These are phyloP conservation scores for Neodiprion fabricii DNA, from an alignment of 1,140 invertebrate species.

Conservation along the genomic window DNA sequence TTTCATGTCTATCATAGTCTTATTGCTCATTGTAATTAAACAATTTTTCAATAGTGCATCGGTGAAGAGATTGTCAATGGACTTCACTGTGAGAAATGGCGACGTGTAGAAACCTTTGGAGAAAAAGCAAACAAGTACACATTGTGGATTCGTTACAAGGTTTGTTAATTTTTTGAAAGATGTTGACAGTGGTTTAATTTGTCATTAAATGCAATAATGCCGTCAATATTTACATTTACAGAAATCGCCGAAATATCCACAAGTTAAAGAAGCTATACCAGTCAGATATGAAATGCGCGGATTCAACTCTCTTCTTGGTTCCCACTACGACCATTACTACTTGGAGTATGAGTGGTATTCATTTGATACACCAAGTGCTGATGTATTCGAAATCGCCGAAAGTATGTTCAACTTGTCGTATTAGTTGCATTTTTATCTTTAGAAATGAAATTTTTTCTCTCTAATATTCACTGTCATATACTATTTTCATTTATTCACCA, in stretches of 20 bases:
- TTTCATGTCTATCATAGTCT: not conserved
- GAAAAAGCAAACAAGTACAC: slow-evolving; percentile 89
- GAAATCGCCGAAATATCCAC: slow-evolving; percentile 49
- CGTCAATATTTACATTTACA: slow-evolving; percentile 26
- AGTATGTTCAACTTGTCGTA: slow-evolving; percentile 53
- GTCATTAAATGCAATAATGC: too few species aligned
- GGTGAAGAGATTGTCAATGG: slow-evolving; percentile 72
- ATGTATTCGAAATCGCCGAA: slow-evolving; percentile 72
- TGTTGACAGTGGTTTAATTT: too few species aligned
- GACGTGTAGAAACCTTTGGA: slow-evolving; percentile 68
- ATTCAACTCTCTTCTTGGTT: slow-evolving; percentile 89
- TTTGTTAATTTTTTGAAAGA: slow-evolving; percentile 35
- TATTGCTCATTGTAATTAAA: slow-evolving; percentile 6
- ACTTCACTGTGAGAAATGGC: slow-evolving; percentile 77
- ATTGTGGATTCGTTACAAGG: slow-evolving; percentile 80
- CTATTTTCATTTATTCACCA: not conserved
- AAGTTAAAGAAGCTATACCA: slow-evolving; percentile 64
- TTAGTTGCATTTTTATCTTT: slow-evolving; percentile 13
- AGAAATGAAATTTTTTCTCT: slow-evolving; percentile 15
- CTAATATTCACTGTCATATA: slow-evolving; percentile 10
- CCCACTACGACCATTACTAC: slow-evolving; percentile 96
- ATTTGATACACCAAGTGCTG: slow-evolving; percentile 69
- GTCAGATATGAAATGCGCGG: slow-evolving; percentile 92
- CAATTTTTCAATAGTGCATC: slow-evolving; percentile 45
- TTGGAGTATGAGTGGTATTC: slow-evolving; percentile 81